phyloP scores from a whole-genome alignment of 1,140 invertebrate species.

The Caerostris darwini region DNA sequence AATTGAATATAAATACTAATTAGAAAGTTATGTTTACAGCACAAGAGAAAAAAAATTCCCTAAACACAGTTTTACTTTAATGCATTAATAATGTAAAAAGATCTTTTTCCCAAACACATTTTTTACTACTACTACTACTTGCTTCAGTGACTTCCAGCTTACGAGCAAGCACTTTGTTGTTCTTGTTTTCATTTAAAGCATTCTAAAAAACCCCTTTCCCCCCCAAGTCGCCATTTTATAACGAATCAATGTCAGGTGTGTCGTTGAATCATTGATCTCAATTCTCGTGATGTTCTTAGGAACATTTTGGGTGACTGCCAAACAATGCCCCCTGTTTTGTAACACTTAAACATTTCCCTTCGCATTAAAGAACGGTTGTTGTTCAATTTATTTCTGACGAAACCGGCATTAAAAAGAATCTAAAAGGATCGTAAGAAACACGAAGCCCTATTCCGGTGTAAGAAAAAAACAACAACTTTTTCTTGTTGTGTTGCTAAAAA shows the following conservation, averaged over 20 bases:
- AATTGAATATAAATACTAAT: constrained; percentile 7
- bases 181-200: constrained; percentile 44
- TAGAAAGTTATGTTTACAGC: constrained; percentile 50
- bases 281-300: constrained; percentile 31
- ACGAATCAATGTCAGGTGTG: constrained; percentile 54
- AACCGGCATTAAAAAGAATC: constrained; percentile 47
- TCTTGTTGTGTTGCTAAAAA: not conserved
- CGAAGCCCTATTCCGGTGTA: not conserved
- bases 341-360: constrained; percentile 52
- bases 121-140: not conserved
- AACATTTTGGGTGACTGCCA: constrained; percentile 20
- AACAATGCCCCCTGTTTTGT: constrained; percentile 9
- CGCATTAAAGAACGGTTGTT: constrained; percentile 59
- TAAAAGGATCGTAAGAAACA: not conserved
- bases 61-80: not conserved
- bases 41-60: not conserved
- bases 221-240: not conserved
- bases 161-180: constrained; percentile 34
- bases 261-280: constrained; percentile 20
- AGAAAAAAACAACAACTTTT: not conserved
- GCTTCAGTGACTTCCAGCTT: not conserved
- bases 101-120: not conserved
- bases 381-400: constrained; percentile 43
- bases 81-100: not conserved
- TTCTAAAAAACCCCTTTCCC: not conserved